Evolutionary conservation across 2,888 invertebrate species (phyloP), one percentile per base, ranked within the genome.

Genomic region (Drosophila heteroneura): DNA sequence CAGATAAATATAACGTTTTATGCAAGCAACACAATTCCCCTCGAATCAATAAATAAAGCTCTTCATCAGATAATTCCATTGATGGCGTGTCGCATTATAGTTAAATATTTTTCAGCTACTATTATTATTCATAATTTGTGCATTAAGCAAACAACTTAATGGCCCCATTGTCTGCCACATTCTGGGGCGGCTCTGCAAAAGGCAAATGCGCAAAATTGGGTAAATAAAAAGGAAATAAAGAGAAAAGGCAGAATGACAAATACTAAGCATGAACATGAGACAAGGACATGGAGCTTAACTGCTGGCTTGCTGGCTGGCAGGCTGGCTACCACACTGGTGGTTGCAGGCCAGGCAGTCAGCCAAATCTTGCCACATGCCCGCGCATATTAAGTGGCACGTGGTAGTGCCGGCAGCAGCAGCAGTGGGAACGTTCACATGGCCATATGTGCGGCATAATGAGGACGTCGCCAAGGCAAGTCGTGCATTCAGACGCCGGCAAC

Each of bases 401-500:
- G 70, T 74, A 59, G 82, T 80, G 75, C 69, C 72, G 54, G 64
- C 62, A 37, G 35, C n/a, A 60, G 53, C 22, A 39, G 58, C 49
- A 35, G 56, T 30, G 60, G 62, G 59, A 68, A 73, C 72, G 51
- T 74, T 64, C 69, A 70, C 83, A 76, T 73, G 70, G 76, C 88
- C 88, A 86, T 86, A 86, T 86, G 88, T 86, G 88, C 88, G 85
- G 87, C 85, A 87, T 86, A 86, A 86, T 86, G 85, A 85, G 87
- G 74, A 80, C 73, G 71, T 74, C 66, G 74, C 57, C 59, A 76
- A 63, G 82, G 72, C 86, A 85, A 88, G 82, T 88, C 87, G 87
- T 88, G 87, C 87, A 88, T 88, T 77, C 79, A 83, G 74, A 56
- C 61, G 63, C 59, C 74, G 65, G 67, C 64, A 59, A 68, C 67